A percentile compares a stretch with the other conserved stretches of the same genome.
Conservation (phyloP, 2,888 invertebrate species). For the Coelopa pilipes region DNA sequence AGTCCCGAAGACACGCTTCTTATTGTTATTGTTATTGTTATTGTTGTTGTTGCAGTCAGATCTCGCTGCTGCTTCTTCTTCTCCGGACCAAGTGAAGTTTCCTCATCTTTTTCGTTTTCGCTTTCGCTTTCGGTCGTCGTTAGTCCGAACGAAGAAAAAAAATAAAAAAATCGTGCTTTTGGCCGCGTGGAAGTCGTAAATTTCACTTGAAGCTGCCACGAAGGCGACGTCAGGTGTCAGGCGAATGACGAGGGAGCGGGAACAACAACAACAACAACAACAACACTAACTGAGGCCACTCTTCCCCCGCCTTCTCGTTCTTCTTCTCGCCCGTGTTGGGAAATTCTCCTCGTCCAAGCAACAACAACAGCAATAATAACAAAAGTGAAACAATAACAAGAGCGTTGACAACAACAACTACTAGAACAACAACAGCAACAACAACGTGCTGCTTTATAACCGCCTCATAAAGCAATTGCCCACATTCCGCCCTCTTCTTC, state of each 20-base stretch:
- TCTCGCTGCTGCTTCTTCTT: not conserved
- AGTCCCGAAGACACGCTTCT: not conserved
- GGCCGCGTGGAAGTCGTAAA: not conserved
- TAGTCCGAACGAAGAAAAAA: no score
- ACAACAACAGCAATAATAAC: not conserved
- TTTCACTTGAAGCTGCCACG: not conserved
- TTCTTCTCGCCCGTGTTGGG: not conserved
- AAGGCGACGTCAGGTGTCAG: not conserved
- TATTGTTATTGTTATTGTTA: not conserved
- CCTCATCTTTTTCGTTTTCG: not conserved
- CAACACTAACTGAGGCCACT: not conserved
- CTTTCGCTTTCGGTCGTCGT: not conserved
- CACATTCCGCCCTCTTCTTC: constrained; percentile 11
- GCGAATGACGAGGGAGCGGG: not conserved
- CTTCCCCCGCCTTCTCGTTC: not conserved
- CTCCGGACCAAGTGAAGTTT: no score
- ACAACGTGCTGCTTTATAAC: constrained; percentile 10
- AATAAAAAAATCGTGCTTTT: no score
- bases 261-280: not conserved
- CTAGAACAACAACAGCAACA: not conserved
- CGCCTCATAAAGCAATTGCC: constrained; percentile 46
- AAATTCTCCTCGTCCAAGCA: not conserved
- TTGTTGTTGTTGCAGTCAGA: not conserved
- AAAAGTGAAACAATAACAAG: constrained; percentile 3
- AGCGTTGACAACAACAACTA: not conserved